Percentiles rank a stretch among this genome's conserved stretches.
These are phyloP conservation scores for Xenops minutus DNA, from an alignment of 2,797 vertebrate genomes.

Conservation along the genomic window DNA sequence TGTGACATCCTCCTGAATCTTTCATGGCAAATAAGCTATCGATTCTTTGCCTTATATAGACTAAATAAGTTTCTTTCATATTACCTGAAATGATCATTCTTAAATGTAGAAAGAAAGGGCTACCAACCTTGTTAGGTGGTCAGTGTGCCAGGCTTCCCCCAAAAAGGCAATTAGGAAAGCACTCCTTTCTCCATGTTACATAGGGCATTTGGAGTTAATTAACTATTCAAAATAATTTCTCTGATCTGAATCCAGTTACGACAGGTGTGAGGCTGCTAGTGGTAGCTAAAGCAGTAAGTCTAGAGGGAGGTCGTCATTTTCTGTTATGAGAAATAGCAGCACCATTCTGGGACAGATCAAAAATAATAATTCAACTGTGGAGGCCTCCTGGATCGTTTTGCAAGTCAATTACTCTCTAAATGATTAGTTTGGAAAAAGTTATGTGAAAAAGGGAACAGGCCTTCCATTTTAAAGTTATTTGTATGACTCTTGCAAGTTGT, in stretches of 20 bases:
- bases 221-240: slow-evolving; percentile 71
- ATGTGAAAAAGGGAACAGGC: slow-evolving; percentile 48
- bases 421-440: slow-evolving; percentile 45
- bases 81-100: slow-evolving; percentile 4
- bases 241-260: slow-evolving; percentile 67
- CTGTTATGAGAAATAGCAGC: slow-evolving; percentile 65
- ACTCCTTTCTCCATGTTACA: slow-evolving; percentile 22
- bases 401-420: slow-evolving; percentile 45
- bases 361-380: slow-evolving; percentile 52
- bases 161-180: slow-evolving; percentile 16
- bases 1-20: background rate
- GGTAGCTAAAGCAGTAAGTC: slow-evolving; percentile 36
- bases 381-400: slow-evolving; percentile 57
- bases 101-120: background rate
- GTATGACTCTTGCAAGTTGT: slow-evolving; percentile 47
- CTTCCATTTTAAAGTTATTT: slow-evolving; percentile 49
- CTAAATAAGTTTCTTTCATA: background rate
- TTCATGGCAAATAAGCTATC: background rate
- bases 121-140: background rate
- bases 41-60: background rate
- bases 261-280: slow-evolving; percentile 59
- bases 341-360: slow-evolving; percentile 53
- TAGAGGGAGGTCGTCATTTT: slow-evolving; percentile 45
- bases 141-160: background rate
- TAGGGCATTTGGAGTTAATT: slow-evolving; percentile 70